These are phyloP conservation scores for Nipponia nippon DNA, from an alignment of 2,113 vertebrate genomes.

Conservation along the genomic window DNA sequence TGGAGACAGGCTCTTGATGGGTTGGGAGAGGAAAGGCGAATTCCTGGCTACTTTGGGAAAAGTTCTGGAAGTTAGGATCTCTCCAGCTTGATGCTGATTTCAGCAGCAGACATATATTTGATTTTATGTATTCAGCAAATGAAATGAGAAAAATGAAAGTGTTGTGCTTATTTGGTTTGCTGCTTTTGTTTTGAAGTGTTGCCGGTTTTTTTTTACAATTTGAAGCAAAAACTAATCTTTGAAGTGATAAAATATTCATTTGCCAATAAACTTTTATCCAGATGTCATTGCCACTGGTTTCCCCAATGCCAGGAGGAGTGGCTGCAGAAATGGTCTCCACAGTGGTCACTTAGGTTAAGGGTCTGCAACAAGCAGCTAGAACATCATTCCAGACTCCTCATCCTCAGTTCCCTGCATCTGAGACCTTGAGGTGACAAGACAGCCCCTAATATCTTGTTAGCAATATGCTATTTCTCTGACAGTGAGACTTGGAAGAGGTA, in stretches of 20 bases:
- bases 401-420: background rate
- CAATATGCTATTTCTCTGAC: background rate
- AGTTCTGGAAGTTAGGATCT: background rate
- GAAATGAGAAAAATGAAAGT: background rate
- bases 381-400: background rate
- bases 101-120: background rate
- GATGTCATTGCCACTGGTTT: rapidly evolving
- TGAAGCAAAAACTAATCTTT: background rate
- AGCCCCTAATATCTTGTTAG: background rate
- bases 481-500: background rate
- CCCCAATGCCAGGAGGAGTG: background rate
- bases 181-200: background rate
- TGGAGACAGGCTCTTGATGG: background rate
- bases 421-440: background rate
- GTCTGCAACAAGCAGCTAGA: background rate
- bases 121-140: background rate
- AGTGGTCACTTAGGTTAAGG: background rate
- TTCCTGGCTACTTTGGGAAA: background rate
- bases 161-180: background rate
- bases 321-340: background rate
- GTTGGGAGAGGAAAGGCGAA: background rate
- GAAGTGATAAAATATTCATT: background rate
- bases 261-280: background rate
- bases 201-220: background rate
- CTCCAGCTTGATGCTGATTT: background rate